These are phyloP conservation scores for Xenus cinereus DNA, from an alignment of 2,113 vertebrate species.

Conservation along the genomic window DNA sequence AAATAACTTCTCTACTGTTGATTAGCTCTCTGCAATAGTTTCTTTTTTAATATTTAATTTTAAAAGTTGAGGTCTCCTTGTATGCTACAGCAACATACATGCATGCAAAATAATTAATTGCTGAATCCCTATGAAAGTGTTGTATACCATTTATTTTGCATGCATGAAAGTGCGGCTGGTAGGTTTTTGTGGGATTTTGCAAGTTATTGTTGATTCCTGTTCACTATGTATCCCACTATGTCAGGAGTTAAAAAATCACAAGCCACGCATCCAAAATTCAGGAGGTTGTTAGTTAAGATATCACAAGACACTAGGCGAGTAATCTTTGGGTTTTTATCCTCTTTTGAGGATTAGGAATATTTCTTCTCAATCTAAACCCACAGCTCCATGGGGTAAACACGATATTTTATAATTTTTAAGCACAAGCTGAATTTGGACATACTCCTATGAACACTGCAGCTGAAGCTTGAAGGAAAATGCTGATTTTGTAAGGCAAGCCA, in stretches of 20 bases:
- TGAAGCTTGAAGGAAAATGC: neutral
- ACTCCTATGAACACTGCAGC: neutral
- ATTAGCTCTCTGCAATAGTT: constrained; percentile 27
- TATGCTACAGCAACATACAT: neutral
- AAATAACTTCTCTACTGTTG: constrained; percentile 59
- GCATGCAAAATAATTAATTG: neutral
- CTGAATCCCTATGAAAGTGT: neutral
- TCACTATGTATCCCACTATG: neutral
- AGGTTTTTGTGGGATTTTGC: neutral
- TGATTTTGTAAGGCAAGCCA: neutral
- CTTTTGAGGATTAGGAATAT: neutral
- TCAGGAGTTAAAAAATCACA: neutral
- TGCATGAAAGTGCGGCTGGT: neutral
- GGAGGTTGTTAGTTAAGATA: neutral
- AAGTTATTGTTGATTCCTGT: neutral
- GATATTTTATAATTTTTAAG: neutral
- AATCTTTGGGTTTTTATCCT: neutral
- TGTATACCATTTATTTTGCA: constrained; percentile 2
- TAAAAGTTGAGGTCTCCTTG: neutral
- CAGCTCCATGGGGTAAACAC: neutral
- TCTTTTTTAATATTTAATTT: constrained; percentile 27
- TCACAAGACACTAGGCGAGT: neutral
- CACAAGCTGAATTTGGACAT: neutral
- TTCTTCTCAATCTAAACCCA: neutral
- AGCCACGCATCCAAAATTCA: neutral